Evolutionary conservation across 2,113 vertebrate species (phyloP).

Genomic region (Protobothrops mucrosquamatus): DNA sequence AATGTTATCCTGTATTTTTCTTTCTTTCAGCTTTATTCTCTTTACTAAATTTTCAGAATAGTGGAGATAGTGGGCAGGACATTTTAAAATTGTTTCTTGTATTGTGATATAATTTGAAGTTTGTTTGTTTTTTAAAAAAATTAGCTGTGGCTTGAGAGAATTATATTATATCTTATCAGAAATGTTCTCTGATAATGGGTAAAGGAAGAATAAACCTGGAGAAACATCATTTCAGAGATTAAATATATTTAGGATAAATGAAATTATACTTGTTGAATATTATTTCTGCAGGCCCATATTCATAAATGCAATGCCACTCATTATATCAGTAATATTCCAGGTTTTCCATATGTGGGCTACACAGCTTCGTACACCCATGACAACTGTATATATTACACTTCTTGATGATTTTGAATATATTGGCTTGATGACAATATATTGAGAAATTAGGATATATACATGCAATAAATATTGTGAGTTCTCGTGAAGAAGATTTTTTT

Average conservation of each 20-base stretch:
- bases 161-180: neutral
- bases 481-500: neutral
- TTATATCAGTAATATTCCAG: neutral
- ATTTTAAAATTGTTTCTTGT: slow-evolving; percentile 24
- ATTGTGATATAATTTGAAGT: neutral
- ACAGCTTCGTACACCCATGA: neutral
- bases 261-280: slow-evolving; percentile 14
- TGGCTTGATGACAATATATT: neutral
- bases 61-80: neutral
- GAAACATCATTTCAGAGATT: slow-evolving; percentile 12
- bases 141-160: slow-evolving; percentile 34
- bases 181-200: neutral
- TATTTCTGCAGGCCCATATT: slow-evolving; percentile 3
- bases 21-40: neutral
- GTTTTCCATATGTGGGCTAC: neutral
- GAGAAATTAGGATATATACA: neutral
- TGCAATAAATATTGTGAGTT: neutral
- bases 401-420: neutral
- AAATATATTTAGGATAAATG: slow-evolving; percentile 28
- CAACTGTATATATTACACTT: neutral
- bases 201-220: accelerated
- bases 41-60: neutral
- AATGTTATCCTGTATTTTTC: neutral
- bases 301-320: neutral
- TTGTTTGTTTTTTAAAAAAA: neutral